phyloP scores from a whole-genome alignment of 2,888 invertebrate species.

The Drosophila cyrtoloma region DNA sequence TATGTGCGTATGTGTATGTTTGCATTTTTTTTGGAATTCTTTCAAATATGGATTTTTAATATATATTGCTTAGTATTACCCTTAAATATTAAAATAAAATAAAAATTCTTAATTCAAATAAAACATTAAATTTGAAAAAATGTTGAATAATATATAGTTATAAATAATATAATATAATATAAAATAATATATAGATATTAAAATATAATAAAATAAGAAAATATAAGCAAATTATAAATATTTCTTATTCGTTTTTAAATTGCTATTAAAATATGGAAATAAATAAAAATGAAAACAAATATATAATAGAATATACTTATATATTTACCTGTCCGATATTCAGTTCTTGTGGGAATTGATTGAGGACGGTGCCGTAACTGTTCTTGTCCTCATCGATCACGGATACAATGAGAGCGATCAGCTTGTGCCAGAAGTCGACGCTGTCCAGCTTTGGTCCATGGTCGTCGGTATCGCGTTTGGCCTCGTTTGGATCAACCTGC shows the following conservation, averaged over 20 bases:
- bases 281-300: neutral
- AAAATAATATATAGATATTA: too few relatives aligned
- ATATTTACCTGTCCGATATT: constrained; percentile 95
- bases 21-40: neutral
- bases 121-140: too few relatives aligned
- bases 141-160: too few relatives aligned
- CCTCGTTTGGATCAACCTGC: constrained; percentile 95
- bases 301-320: neutral
- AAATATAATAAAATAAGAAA: too few relatives aligned
- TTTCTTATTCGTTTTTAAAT: neutral
- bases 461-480: constrained; percentile 94
- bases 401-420: constrained; percentile 98
- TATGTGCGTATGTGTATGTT: neutral
- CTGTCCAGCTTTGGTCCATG: constrained; percentile 94
- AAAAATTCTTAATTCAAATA: too few relatives aligned
- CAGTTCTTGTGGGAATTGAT: constrained; percentile 99
- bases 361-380: constrained; percentile 98
- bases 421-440: constrained; percentile 99
- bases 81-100: too few relatives aligned
- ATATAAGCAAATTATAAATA: neutral
- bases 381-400: constrained; percentile 99
- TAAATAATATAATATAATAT: too few relatives aligned
- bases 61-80: neutral
- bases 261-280: neutral
- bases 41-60: neutral